Evolutionary conservation across 2,113 vertebrate genomes (phyloP).

Genomic region (Nibea coibor): DNA sequence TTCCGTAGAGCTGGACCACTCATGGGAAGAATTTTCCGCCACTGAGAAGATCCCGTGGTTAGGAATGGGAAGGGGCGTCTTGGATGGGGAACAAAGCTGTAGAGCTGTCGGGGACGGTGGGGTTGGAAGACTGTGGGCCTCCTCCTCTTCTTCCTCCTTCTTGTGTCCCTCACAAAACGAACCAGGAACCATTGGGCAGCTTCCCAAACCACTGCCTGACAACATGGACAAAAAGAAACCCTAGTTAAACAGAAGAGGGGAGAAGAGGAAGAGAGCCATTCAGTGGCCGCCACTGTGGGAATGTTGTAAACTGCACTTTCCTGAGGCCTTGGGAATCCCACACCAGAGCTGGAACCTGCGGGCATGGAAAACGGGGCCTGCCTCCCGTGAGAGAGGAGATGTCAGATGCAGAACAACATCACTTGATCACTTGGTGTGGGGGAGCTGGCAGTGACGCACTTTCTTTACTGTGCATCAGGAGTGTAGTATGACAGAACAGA

Average conservation of each 20-base stretch:
- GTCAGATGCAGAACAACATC: conserved; percentile 61
- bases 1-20: conserved; percentile 72
- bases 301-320: conserved; percentile 83
- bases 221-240: conserved; percentile 72
- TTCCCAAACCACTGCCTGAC: conserved; percentile 80
- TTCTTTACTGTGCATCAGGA: conserved; percentile 31
- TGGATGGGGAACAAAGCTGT: conserved; percentile 79
- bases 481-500: not conserved
- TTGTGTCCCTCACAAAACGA: conserved; percentile 54
- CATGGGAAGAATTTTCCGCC: conserved; percentile 79
- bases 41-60: conserved; percentile 67
- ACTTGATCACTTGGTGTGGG: conserved; percentile 46
- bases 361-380: conserved; percentile 77
- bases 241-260: conserved; percentile 60
- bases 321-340: conserved; percentile 82
- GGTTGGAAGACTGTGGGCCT: conserved; percentile 47
- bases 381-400: conserved; percentile 52
- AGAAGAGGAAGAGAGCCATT: conserved; percentile 76
- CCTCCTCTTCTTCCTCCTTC: conserved; percentile 18
- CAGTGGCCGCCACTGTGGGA: conserved; percentile 83
- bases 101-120: conserved; percentile 59
- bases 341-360: conserved; percentile 78
- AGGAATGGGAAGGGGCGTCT: conserved; percentile 36
- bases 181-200: conserved; percentile 70
- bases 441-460: conserved; percentile 45